A percentile compares a stretch with the other conserved stretches of the same genome.
phyloP scores from a whole-genome alignment of 2,797 vertebrate genomes.

The Bryconaethiops microstoma region DNA sequence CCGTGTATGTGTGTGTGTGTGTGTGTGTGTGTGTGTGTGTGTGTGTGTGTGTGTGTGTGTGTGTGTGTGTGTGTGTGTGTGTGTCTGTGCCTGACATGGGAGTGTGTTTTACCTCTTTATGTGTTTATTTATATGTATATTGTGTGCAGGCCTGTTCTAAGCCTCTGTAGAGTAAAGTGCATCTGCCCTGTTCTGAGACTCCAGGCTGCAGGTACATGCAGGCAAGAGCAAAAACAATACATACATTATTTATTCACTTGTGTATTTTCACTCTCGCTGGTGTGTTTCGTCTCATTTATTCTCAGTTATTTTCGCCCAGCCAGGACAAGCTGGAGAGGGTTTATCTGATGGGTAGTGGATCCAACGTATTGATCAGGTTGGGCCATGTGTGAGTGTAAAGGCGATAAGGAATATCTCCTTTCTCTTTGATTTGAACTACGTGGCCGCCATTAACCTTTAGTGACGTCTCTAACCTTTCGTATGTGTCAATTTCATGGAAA shows the following conservation, averaged over 20 bases:
- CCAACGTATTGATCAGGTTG: conserved; percentile 51
- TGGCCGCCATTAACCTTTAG: conserved; percentile 59
- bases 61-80: too few relatives aligned
- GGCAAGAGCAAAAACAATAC: background rate
- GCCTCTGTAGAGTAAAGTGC: background rate
- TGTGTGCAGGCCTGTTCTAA: conserved; percentile 20
- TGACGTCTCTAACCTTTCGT: conserved; percentile 59
- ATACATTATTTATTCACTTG: background rate
- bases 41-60: too few relatives aligned
- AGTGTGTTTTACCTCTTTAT: conserved; percentile 46
- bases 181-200: background rate
- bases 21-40: conserved; percentile 57
- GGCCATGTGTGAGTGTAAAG: conserved; percentile 39
- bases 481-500: conserved; percentile 54
- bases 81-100: too few relatives aligned
- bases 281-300: conserved; percentile 26
- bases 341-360: conserved; percentile 58
- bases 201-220: background rate
- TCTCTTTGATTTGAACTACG: conserved; percentile 50
- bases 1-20: conserved; percentile 49
- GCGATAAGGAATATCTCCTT: conserved; percentile 59
- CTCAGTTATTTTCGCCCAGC: conserved; percentile 37
- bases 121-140: conserved; percentile 24
- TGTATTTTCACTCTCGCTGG: background rate
- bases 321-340: conserved; percentile 49